Evolutionary conservation across 2,113 vertebrate species (phyloP), one percentile per base, ranked within the genome.

Genomic region (Hucho hucho): DNA sequence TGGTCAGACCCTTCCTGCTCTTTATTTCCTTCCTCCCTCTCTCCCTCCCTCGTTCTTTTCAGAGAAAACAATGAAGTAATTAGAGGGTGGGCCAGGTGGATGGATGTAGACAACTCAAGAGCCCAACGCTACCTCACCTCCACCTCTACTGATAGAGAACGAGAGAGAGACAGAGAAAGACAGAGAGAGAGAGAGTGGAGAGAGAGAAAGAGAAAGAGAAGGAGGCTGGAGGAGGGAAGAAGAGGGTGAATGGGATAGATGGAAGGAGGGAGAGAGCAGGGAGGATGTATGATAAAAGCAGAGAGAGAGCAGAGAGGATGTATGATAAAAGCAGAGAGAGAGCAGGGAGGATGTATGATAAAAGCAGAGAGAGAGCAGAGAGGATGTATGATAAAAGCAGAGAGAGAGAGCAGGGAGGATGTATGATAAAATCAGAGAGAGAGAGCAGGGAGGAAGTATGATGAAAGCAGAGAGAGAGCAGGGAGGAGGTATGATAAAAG

Each of bases 101-200:
- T 92, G 86, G 87, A 91, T 90, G 87, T 85, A 89, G 86, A 90
- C 84, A 82, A 76, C 88, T 91, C 86, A 87, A 91, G 90, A 88
- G 89, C 86, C 77, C 72, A 64, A 82, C 43, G 70, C 87, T 84
- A 81, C 80, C 89, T 89, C 87, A 26, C 85, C 88, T 89, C 86
- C 89, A 32, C 80, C 86, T 43, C 37, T 2, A 43, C 37, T 29
- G 20, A 43, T 22, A 73, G 47, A 70, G 28, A 61, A 16, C 6
- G 86, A 82, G 79, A 79, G 77, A 77, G 79, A 76, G 84, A 79
- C 81, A 86, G 78, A 78, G 81, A 79, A 84, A 32, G n/a, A 43
- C 32, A 73, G 28, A 65, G n/a, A 59, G 29, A 18, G 86, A 81
- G 79, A 79, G 76, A 70, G 81, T 83, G 80, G 86, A 68, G 64